These are phyloP conservation scores for Panagrolaimus sp. DNA, from an alignment of 1,140 invertebrate species.

Conservation along the genomic window DNA sequence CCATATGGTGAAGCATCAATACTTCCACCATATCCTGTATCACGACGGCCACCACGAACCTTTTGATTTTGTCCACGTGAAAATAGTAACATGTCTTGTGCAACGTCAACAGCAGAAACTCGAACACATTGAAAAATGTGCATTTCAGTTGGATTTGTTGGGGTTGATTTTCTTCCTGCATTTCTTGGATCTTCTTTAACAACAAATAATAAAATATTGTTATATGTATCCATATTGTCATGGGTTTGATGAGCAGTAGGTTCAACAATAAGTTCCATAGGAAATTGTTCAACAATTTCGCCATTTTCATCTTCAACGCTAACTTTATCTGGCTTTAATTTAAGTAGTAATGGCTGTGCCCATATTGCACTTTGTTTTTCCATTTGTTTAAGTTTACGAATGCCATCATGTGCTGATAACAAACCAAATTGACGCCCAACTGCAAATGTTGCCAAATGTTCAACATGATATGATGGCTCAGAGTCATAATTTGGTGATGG, in stretches of 20 bases:
- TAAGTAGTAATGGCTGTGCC: constrained; percentile 92
- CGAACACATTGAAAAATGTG: constrained; percentile 81
- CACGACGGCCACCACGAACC: constrained; percentile 43
- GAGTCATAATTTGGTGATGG: constrained; percentile 37
- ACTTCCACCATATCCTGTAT: constrained; percentile 10
- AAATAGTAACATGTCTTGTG: constrained; percentile 50
- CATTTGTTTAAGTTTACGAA: constrained; percentile 83
- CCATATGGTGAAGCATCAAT: constrained; percentile 5
- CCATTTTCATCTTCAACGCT: constrained; percentile 95
- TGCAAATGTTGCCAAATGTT: constrained; percentile 94
- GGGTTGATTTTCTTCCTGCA: constrained; percentile 58
- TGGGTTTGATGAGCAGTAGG: constrained; percentile 93
- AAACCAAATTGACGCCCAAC: constrained; percentile 64
- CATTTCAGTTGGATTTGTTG: constrained; percentile 74
- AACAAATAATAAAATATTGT: constrained; percentile 94
- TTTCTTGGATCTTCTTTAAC: constrained; percentile 66
- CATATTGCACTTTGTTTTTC: constrained; percentile 96
- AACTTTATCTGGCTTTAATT: constrained; percentile 65
- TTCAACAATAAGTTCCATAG: constrained; percentile 79
- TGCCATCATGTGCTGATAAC: constrained; percentile 70
- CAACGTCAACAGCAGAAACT: constrained; percentile 53
- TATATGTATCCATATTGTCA: constrained; percentile 91
- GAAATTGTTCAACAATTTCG: constrained; percentile 82
- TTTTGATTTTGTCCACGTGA: constrained; percentile 45
- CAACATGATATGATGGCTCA: constrained; percentile 74